phyloP scores from a whole-genome alignment of 1,140 invertebrate genomes.

The Tribolium castaneum region DNA sequence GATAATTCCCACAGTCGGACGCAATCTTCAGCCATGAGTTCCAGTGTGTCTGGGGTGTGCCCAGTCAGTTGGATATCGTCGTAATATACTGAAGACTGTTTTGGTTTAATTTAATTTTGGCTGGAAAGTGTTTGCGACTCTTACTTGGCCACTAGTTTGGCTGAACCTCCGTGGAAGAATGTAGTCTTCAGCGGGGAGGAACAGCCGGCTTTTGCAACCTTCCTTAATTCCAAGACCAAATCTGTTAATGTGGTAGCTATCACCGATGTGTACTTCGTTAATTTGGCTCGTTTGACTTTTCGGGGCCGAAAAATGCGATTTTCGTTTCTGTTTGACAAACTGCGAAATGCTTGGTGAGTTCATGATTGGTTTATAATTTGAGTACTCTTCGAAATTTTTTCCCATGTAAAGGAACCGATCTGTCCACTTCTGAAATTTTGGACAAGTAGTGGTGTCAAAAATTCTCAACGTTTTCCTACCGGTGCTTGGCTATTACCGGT shows the following conservation, averaged over 20 bases:
- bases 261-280: conserved; percentile 21
- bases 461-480: not conserved
- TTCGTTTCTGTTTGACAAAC: conserved; percentile 38
- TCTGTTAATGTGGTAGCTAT: conserved; percentile 55
- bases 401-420: conserved; percentile 65
- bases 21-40: conserved; percentile 52
- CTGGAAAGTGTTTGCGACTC: not conserved
- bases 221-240: conserved; percentile 66
- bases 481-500: conserved; percentile 33
- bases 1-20: conserved; percentile 56
- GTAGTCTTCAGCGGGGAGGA: conserved; percentile 58
- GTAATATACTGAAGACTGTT: not conserved
- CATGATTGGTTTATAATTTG: conserved; percentile 45
- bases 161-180: conserved; percentile 44
- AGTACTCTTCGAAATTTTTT: conserved; percentile 51
- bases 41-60: conserved; percentile 41
- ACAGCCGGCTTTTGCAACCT: conserved; percentile 64
- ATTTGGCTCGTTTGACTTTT: conserved; percentile 1
- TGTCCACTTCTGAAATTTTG: conserved; percentile 61
- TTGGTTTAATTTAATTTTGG: not conserved
- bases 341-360: conserved; percentile 27
- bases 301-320: not conserved
- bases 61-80: conserved; percentile 21
- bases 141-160: conserved; percentile 9
- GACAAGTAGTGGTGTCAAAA: not conserved